phyloP scores from a whole-genome alignment of 2,113 vertebrate genomes.

The Megaceryle maxima region DNA sequence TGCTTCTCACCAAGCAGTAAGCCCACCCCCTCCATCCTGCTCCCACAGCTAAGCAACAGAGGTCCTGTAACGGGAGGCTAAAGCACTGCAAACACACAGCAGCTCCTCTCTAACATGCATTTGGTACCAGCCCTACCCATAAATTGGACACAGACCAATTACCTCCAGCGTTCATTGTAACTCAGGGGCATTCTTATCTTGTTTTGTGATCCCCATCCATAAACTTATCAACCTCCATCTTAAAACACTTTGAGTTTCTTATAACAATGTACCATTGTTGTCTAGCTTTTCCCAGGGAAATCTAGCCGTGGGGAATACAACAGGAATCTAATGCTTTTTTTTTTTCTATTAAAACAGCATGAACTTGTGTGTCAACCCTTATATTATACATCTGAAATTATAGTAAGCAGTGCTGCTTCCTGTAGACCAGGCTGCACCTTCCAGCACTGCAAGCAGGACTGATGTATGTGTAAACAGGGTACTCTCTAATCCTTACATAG shows the following conservation, averaged over 20 bases:
- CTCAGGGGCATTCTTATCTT: neutral
- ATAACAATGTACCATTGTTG: constrained; percentile 27
- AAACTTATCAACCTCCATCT: constrained; percentile 14
- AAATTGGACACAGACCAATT: neutral
- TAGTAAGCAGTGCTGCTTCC: neutral
- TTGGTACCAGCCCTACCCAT: neutral
- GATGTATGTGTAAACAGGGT: neutral
- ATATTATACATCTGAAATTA: neutral
- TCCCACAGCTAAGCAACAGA: neutral
- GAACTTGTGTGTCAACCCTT: neutral
- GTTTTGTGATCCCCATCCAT: neutral
- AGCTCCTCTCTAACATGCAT: neutral
- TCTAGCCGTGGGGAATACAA: neutral
- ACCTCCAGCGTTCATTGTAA: neutral
- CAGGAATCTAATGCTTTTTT: neutral
- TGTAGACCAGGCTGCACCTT: neutral
- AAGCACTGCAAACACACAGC: neutral
- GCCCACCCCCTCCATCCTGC: accelerated
- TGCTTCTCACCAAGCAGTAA: neutral
- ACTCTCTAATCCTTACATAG: neutral
- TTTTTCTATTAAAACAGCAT: neutral
- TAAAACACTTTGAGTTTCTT: constrained; percentile 20
- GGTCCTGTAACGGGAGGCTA: neutral
- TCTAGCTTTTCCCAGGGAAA: constrained; percentile 15
- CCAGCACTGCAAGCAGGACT: neutral